Percentiles rank a stretch among this genome's conserved stretches.
Conservation (phyloP, 1,140 invertebrate species). For the Sinella curviseta region DNA sequence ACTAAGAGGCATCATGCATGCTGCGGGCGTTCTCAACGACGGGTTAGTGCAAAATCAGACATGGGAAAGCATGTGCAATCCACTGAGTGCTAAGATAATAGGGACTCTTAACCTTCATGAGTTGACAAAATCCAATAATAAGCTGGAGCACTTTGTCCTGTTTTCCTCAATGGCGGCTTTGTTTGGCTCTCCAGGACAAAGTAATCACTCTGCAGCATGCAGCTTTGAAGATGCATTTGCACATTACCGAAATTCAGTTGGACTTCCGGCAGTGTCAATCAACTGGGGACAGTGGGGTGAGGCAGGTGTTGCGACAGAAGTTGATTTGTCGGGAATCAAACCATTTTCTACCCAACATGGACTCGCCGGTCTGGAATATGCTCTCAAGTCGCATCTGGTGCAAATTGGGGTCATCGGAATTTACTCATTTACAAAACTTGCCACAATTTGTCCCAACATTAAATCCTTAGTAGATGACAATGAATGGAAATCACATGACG, state of each 20-base stretch:
- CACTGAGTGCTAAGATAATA: neutral
- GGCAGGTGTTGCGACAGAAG: neutral
- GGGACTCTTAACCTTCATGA: slow-evolving; percentile 5
- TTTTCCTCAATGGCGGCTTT: too few relatives aligned
- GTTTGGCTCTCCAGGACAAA: too few relatives aligned
- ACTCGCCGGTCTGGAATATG: neutral
- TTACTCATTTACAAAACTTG: neutral
- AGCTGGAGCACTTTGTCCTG: neutral
- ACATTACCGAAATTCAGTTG: neutral
- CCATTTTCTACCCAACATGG: neutral
- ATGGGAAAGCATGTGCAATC: neutral
- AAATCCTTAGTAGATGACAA: too few relatives aligned
- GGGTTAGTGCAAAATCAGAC: neutral
- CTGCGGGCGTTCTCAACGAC: neutral
- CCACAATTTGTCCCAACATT: too few relatives aligned
- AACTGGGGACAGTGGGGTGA: slow-evolving; percentile 14
- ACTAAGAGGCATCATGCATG: neutral
- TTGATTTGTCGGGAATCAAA: neutral
- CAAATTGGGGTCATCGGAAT: neutral
- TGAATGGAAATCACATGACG: too few relatives aligned
- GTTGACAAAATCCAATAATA: neutral
- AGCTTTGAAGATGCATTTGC: neutral
- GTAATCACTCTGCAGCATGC: neutral
- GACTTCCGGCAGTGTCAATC: neutral
- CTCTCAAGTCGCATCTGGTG: neutral